Percentiles rank a stretch among this genome's conserved stretches.
Evolutionary conservation across 2,797 vertebrate genomes (phyloP).

Genomic region (Leptatherina wallacei): DNA sequence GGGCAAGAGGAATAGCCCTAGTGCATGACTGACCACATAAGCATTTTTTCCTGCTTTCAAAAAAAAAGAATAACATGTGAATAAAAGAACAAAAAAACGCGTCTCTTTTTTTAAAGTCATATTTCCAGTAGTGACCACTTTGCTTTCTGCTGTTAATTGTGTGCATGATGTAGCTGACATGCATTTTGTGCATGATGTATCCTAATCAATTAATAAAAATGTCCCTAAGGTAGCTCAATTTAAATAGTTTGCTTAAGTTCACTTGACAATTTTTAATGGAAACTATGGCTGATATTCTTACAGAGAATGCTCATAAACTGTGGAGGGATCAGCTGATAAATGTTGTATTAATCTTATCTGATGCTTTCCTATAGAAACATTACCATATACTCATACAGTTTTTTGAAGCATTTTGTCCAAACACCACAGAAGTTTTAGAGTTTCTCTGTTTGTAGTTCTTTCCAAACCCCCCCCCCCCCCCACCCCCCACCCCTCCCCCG

Average conservation of each 20-base stretch:
- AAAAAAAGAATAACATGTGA: too few species aligned
- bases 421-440: neutral
- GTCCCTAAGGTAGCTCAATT: neutral
- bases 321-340: neutral
- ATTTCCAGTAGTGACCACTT: neutral
- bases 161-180: too few species aligned
- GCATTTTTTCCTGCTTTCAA: too few species aligned
- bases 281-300: neutral
- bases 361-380: neutral
- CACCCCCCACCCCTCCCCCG: neutral
- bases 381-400: too few species aligned
- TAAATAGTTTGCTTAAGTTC: neutral
- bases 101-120: neutral
- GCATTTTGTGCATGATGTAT: too few species aligned
- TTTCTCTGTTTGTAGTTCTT: neutral
- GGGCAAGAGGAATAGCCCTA: neutral
- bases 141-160: too few species aligned
- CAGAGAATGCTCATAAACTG: neutral
- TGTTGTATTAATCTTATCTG: neutral
- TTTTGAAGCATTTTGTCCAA: neutral
- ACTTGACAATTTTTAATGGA: neutral
- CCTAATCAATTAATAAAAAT: neutral
- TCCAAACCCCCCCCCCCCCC: neutral
- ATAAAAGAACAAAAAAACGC: too few species aligned
- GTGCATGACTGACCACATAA: neutral